Evolutionary conservation across 2,888 invertebrate species (phyloP), one percentile per base, ranked within the genome.

Genomic region (Rhagonycha fulva): DNA sequence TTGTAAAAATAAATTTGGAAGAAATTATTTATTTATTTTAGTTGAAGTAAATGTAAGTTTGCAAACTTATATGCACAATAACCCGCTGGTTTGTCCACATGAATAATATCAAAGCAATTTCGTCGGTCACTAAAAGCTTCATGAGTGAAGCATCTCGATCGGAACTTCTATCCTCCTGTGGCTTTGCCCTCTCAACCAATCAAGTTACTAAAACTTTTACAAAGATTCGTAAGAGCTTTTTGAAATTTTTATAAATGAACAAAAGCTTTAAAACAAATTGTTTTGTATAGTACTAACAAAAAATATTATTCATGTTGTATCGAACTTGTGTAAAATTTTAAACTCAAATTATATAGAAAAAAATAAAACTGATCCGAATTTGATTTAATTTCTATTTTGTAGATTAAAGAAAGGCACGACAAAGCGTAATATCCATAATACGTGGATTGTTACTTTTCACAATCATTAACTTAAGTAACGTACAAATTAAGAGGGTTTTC

Each of bases 401-500:
- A 86, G 86, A 86, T 86, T 86, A 86, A 84, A 85, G 83, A 86
- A 84, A 85, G 83, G 85, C 85, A 85, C 85, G 85, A 85, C 86
- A 84, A 85, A 84, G 84, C 83, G 84, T 81, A 85, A 47, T n/a
- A n/a, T 2, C 47, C 47, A n/a, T 12, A 47, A 47, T 47, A 47
- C n/a, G n/a, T 82, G 82, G 83, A 79, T 82, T 81, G 75, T 76
- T 79, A 81, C 80, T 81, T 82, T 82, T 82, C 79, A 80, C 82
- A 85, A 84, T 86, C 86, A 87, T 87, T 87, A 87, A 86, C 86
- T 81, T 87, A 87, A 87, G 87, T 87, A 87, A 87, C 86, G 85
- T 84, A 84, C 84, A 86, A 86, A 87, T 87, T 87, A 87, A 86
- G 87, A 85, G 87, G 87, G 86, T 86, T 87, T 87, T 87, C 87